A percentile compares a stretch with the other conserved stretches of the same genome.
Conservation (phyloP, 2,888 invertebrate species). For the Oscheius sp. region DNA sequence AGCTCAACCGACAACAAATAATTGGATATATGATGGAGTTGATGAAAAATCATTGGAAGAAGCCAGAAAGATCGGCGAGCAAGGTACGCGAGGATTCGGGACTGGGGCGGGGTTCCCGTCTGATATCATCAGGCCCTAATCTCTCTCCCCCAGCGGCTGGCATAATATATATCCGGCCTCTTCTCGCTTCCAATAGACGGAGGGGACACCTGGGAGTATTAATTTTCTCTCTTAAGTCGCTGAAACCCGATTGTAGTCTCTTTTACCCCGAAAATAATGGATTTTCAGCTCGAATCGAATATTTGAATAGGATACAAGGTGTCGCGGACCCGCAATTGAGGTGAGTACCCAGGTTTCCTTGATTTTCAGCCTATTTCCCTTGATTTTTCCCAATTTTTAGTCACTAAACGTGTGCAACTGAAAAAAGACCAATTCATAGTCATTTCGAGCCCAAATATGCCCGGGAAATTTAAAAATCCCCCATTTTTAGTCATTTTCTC, state of each 20-base stretch:
- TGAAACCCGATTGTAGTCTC: background rate
- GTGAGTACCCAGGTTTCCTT: background rate
- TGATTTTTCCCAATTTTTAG: too few species aligned
- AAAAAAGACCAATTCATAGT: too few species aligned
- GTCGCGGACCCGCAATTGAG: constrained; percentile 17
- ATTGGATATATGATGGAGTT: constrained; percentile 32
- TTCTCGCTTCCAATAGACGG: too few species aligned
- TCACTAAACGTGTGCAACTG: too few species aligned
- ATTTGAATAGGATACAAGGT: constrained; percentile 22
- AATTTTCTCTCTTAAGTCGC: too few species aligned
- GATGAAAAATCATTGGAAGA: constrained; percentile 23
- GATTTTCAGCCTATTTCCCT: background rate
- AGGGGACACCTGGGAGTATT: background rate
- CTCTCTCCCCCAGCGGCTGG: too few species aligned
- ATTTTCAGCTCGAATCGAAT: constrained; percentile 30
- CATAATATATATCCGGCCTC: too few species aligned
- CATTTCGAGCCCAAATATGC: too few species aligned
- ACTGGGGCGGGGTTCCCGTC: background rate
- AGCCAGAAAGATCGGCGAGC: constrained; percentile 28
- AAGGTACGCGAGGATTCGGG: constrained; percentile 27
- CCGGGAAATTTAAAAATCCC: too few species aligned
- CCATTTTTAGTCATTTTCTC: too few species aligned
- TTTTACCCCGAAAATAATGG: background rate
- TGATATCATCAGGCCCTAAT: too few species aligned
- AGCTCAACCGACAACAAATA: background rate